phyloP scores from a whole-genome alignment of 2,113 vertebrate genomes.

The Leucopternis melanops region DNA sequence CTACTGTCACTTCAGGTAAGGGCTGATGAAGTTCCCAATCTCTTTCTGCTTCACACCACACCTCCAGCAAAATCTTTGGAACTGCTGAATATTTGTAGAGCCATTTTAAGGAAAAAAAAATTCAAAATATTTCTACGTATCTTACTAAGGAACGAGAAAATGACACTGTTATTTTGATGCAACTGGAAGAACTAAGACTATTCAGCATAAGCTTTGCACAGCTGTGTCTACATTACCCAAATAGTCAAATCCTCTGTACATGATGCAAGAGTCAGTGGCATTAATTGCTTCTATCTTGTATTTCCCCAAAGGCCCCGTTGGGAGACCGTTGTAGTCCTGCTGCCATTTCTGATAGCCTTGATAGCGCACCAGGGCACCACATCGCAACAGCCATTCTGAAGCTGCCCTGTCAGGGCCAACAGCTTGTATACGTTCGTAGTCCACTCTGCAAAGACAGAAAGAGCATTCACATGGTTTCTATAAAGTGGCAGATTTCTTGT shows the following conservation, averaged over 20 bases:
- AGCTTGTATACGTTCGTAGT: slow-evolving; percentile 83
- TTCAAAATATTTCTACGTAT: rapidly evolving
- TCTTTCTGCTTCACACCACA: background rate
- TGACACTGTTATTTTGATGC: rapidly evolving
- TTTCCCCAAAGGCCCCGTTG: slow-evolving; percentile 78
- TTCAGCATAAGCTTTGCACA: rapidly evolving
- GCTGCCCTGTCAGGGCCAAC: slow-evolving; percentile 90
- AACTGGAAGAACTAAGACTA: background rate
- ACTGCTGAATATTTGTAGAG: background rate
- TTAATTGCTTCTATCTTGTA: slow-evolving; percentile 90
- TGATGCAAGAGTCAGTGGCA: slow-evolving; percentile 94
- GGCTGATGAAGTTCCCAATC: background rate
- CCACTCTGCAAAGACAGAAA: slow-evolving; percentile 77
- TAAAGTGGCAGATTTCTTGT: rapidly evolving
- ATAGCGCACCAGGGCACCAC: slow-evolving; percentile 86
- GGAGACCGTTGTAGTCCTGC: slow-evolving; percentile 89
- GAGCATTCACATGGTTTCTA: background rate
- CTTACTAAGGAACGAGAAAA: background rate
- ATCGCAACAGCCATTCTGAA: slow-evolving; percentile 93
- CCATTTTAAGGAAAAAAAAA: background rate
- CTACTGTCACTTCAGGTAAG: background rate
- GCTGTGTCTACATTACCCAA: slow-evolving; percentile 74
- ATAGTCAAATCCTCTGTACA: slow-evolving; percentile 89
- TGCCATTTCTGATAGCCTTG: slow-evolving; percentile 87
- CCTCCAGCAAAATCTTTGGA: background rate